A percentile compares a stretch with the other conserved stretches of the same genome.
Conservation (phyloP, 2,888 invertebrate genomes). For the Autographa gamma region DNA sequence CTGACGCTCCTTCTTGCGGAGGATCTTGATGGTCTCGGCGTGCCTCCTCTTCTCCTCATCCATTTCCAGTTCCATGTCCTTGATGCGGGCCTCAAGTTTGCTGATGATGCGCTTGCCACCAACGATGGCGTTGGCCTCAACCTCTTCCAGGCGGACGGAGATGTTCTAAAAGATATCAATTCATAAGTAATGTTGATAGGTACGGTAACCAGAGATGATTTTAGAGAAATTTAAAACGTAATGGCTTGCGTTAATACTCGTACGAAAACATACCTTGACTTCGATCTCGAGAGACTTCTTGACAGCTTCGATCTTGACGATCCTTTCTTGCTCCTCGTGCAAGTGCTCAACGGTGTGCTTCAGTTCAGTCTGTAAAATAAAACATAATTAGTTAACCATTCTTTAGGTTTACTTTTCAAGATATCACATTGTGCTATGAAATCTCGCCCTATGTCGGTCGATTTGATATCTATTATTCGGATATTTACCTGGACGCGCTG, state of each 20-base stretch:
- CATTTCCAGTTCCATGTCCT: conserved; percentile 97
- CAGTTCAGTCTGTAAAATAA: conserved; percentile 92
- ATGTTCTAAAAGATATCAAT: conserved; percentile 89
- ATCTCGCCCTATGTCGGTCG: too few species aligned
- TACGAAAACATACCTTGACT: conserved; percentile 91
- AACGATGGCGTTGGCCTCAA: conserved; percentile 98
- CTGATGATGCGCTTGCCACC: conserved; percentile 99
- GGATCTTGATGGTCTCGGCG: conserved; percentile 98
- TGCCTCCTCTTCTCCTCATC: conserved; percentile 99
- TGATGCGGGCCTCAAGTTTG: conserved; percentile 98
- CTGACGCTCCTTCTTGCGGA: conserved; percentile 99
- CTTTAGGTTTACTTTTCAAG: background rate
- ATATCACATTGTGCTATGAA: too few species aligned
- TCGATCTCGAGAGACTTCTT: conserved; percentile 99
- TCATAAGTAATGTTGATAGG: background rate
- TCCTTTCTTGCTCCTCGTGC: conserved; percentile 98
- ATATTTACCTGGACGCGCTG: conserved; percentile 93
- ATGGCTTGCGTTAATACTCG: too few species aligned
- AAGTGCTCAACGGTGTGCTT: conserved; percentile 98
- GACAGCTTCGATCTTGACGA: conserved; percentile 98
- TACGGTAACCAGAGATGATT: too few species aligned
- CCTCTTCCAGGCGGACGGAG: conserved; percentile 97
- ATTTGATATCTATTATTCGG: too few species aligned
- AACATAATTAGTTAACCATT: background rate
- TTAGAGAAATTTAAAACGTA: too few species aligned